Evolutionary conservation across 2,888 invertebrate species (phyloP).

Genomic region (Leucophenga montana): DNA sequence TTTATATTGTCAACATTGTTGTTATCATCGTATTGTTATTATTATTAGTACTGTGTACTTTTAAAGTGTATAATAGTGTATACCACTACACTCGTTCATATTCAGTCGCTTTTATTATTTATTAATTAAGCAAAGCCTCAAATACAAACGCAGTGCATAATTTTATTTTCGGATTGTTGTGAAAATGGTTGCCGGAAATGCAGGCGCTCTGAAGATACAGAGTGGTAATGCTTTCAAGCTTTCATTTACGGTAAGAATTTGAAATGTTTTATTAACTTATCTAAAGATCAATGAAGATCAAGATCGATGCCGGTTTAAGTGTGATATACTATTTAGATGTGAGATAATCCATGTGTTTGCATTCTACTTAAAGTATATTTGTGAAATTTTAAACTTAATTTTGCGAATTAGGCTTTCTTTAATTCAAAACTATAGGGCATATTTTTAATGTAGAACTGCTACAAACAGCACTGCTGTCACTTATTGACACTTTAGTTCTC

Average conservation of each 20-base stretch:
- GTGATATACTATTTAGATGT: too few relatives aligned
- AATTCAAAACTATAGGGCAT: too few relatives aligned
- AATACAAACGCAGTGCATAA: too few relatives aligned
- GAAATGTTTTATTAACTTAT: background rate
- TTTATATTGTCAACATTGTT: background rate
- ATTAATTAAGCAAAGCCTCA: too few relatives aligned
- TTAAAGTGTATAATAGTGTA: background rate
- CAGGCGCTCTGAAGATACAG: constrained; percentile 48
- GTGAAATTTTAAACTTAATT: too few relatives aligned
- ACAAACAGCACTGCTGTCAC: too few relatives aligned
- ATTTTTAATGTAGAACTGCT: too few relatives aligned
- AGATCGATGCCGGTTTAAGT: too few relatives aligned
- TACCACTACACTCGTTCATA: constrained; percentile 1
- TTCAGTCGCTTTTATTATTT: background rate
- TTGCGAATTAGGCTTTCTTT: too few relatives aligned
- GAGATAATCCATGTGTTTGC: too few relatives aligned
- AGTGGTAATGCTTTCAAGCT: constrained; percentile 55
- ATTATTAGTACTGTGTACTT: background rate
- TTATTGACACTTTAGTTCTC: too few relatives aligned
- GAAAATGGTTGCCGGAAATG: constrained; percentile 61
- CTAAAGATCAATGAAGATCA: background rate
- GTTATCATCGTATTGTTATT: constrained; percentile 17
- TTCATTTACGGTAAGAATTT: constrained; percentile 63
- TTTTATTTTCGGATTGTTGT: constrained; percentile 3
- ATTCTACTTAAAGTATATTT: too few relatives aligned